Evolutionary conservation across 2,113 vertebrate species (phyloP).

Genomic region (Tupaia chinensis): DNA sequence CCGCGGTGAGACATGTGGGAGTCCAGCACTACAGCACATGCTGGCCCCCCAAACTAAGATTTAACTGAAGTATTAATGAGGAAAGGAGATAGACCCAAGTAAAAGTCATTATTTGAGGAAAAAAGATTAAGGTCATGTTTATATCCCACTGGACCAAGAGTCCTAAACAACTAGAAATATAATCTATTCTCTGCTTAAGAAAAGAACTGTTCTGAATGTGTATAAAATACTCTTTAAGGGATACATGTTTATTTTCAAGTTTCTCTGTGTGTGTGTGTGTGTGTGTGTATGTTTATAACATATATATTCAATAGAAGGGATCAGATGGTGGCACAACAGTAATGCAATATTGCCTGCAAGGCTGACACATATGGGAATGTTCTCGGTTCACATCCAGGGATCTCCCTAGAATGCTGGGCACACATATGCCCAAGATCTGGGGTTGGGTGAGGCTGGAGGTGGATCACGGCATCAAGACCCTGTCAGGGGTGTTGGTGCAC

Average conservation of each 20-base stretch:
- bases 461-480: too few species aligned
- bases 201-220: background rate
- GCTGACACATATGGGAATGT: too few species aligned
- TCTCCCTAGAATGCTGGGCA: too few species aligned
- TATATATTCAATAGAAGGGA: too few species aligned
- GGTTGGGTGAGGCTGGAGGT: too few species aligned
- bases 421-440: too few species aligned
- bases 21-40: too few species aligned
- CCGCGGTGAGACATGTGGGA: too few species aligned
- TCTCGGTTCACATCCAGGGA: too few species aligned
- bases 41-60: background rate
- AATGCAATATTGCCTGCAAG: too few species aligned
- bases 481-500: too few species aligned
- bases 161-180: background rate
- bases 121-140: background rate
- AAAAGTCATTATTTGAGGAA: background rate
- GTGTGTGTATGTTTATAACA: background rate
- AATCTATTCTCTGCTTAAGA: background rate
- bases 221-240: background rate
- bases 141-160: background rate
- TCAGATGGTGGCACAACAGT: too few species aligned
- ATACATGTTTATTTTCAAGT: background rate
- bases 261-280: background rate
- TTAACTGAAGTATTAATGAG: background rate
- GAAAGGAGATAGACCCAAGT: background rate